Evolutionary conservation across 1,140 invertebrate genomes (phyloP).

Genomic region (Diorhabda sublineata): DNA sequence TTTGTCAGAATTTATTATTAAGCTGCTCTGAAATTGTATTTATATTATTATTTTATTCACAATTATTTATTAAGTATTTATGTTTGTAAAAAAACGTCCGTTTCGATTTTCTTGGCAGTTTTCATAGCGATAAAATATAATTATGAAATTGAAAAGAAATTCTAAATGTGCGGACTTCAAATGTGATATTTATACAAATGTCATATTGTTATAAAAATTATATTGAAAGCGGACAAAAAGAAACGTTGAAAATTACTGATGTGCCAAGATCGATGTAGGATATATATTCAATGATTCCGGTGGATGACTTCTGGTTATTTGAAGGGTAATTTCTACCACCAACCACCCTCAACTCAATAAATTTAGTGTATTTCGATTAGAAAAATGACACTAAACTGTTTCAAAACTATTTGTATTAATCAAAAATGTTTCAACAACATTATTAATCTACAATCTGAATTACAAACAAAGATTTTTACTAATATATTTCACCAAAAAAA

Average conservation of each 20-base stretch:
- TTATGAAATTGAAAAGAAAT: background rate
- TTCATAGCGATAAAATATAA: background rate
- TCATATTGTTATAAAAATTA: background rate
- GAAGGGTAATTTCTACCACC: too few relatives aligned
- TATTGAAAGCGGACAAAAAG: slow-evolving; percentile 2
- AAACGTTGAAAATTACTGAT: background rate
- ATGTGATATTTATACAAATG: background rate
- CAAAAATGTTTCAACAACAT: too few relatives aligned
- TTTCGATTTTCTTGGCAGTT: background rate
- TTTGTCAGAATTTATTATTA: background rate
- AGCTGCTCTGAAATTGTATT: background rate
- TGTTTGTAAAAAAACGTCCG: background rate
- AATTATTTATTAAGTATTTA: background rate
- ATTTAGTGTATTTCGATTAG: too few relatives aligned
- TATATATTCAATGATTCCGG: too few relatives aligned
- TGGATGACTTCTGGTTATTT: too few relatives aligned
- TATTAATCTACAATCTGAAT: too few relatives aligned
- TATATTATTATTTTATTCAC: background rate
- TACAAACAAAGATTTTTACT: too few relatives aligned
- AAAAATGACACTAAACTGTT: too few relatives aligned
- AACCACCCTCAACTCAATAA: too few relatives aligned
- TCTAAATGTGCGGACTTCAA: background rate
- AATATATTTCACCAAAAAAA: too few relatives aligned
- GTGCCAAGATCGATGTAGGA: background rate
- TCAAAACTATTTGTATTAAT: too few relatives aligned